phyloP scores from a whole-genome alignment of 2,888 invertebrate genomes.

The Aplocera efformata region DNA sequence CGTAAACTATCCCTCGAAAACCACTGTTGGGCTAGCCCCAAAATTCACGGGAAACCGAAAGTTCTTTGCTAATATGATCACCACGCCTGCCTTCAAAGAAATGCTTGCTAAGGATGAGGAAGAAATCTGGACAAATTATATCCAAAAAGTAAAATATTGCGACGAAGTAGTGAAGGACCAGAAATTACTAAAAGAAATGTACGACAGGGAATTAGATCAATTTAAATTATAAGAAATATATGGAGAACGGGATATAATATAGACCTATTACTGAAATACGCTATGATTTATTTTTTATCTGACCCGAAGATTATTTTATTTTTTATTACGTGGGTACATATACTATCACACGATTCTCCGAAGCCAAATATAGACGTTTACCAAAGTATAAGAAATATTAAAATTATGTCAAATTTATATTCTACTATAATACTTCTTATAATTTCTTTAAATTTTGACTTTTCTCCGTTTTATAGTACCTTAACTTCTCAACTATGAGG shows the following conservation, averaged over 20 bases:
- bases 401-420: too few relatives aligned
- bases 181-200: constrained; percentile 45
- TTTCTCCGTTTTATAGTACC: too few relatives aligned
- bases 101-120: constrained; percentile 50
- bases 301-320: too few relatives aligned
- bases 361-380: too few relatives aligned
- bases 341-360: too few relatives aligned
- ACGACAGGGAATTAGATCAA: constrained; percentile 54
- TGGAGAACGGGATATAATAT: constrained; percentile 5
- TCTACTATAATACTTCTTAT: too few relatives aligned
- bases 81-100: constrained; percentile 48
- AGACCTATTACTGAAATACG: too few relatives aligned
- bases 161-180: constrained; percentile 48
- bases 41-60: constrained; percentile 60
- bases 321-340: too few relatives aligned
- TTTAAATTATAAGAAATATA: constrained; percentile 38
- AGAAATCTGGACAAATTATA: constrained; percentile 35
- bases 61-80: constrained; percentile 63
- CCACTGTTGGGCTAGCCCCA: constrained; percentile 59
- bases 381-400: too few relatives aligned
- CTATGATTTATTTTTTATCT: too few relatives aligned
- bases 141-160: constrained; percentile 58
- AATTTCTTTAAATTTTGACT: too few relatives aligned
- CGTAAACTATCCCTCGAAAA: constrained; percentile 54
- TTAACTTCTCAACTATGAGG: too few relatives aligned